These are phyloP conservation scores for Neosalanx taihuensis DNA, from an alignment of 2,797 vertebrate genomes.

Conservation along the genomic window DNA sequence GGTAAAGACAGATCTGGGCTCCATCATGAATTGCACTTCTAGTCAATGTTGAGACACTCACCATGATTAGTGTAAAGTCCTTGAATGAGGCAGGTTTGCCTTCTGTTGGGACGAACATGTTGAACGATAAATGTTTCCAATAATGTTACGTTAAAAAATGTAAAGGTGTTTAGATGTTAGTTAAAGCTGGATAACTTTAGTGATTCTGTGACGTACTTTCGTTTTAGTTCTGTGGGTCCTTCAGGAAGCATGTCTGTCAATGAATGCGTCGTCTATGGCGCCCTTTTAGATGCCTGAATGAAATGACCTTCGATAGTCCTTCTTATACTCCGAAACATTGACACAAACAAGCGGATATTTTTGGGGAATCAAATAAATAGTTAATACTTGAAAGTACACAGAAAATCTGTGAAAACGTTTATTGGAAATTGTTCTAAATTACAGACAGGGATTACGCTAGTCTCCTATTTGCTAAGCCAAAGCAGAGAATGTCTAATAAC, in stretches of 20 bases:
- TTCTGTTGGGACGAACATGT: constrained; percentile 86
- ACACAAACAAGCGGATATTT: neutral
- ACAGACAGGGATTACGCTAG: no score
- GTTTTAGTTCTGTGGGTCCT: constrained; percentile 3
- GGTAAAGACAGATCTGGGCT: no score
- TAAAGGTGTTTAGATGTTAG: neutral
- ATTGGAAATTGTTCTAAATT: no score
- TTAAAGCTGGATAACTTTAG: constrained; percentile 34
- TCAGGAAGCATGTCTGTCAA: neutral
- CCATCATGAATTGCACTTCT: neutral
- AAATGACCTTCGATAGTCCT: neutral
- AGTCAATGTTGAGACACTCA: constrained; percentile 49
- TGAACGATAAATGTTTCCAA: constrained; percentile 28
- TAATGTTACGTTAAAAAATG: neutral
- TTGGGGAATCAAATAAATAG: neutral
- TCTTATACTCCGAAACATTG: neutral
- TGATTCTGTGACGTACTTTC: constrained; percentile 13
- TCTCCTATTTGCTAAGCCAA: no score
- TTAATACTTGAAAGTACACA: neutral
- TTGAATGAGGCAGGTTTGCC: constrained; percentile 54
- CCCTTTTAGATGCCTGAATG: constrained; percentile 13
- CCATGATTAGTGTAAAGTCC: constrained; percentile 74
- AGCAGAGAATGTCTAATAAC: no score
- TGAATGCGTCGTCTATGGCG: neutral
- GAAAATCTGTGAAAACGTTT: neutral